phyloP scores from a whole-genome alignment of 1,140 invertebrate genomes.

The Caenorhabditis tropicalis region DNA sequence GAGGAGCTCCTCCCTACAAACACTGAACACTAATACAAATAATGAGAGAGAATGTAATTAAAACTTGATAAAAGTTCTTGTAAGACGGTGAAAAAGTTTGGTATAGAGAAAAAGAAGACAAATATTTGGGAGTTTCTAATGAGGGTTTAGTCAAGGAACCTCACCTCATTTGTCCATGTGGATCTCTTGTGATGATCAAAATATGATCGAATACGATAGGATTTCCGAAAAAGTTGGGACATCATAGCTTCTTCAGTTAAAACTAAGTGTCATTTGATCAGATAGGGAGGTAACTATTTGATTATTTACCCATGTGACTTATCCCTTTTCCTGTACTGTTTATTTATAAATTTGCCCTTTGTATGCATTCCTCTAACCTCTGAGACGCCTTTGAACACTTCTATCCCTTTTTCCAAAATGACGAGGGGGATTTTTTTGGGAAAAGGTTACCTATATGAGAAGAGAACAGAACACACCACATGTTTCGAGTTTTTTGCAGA shows the following conservation, averaged over 20 bases:
- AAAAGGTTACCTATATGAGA: not conserved
- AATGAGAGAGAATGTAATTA: not conserved
- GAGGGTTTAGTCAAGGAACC: not conserved
- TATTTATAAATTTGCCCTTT: conserved; percentile 16
- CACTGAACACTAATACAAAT: conserved; percentile 34
- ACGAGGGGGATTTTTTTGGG: not conserved
- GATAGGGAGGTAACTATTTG: not conserved
- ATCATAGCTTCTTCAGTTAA: not conserved
- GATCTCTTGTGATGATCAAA: not conserved
- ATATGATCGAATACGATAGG: conserved; percentile 9
- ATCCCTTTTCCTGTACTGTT: not conserved
- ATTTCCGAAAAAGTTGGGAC: conserved; percentile 17
- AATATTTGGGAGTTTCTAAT: not conserved
- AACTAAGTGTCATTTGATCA: not conserved
- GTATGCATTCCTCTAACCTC: not conserved
- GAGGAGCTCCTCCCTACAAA: not conserved
- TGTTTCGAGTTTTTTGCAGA: not conserved
- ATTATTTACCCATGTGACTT: not conserved
- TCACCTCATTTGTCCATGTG: not conserved
- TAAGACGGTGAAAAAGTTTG: too few species aligned
- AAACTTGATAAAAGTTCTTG: not conserved
- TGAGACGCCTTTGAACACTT: too few species aligned
- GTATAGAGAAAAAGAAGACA: not conserved
- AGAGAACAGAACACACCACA: conserved; percentile 34
- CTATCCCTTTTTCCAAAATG: not conserved